Evolutionary conservation across 2,888 invertebrate genomes (phyloP), one percentile per base, ranked within the genome.

Genomic region (Exephanes ischioxanthus): DNA sequence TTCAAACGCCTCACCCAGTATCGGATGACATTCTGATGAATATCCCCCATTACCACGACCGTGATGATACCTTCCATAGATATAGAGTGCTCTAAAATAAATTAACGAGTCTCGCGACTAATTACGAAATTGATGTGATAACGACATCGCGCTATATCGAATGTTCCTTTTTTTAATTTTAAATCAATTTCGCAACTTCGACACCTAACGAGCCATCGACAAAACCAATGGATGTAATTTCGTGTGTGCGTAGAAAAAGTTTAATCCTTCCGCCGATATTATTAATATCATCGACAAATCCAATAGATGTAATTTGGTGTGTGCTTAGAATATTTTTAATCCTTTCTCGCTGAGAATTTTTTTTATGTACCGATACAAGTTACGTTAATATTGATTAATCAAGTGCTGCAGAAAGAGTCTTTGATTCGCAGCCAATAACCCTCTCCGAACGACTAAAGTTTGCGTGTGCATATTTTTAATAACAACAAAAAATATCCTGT

Each of bases 1-100:
- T 26, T 58, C 58, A 63, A 63, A 63, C 30, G 63, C 14, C 16
- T 63, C 9, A 33, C 7, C n/a, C 63, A 63, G 33, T 63, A 63
- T 37, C 33, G 63, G 30, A 22, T 58, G 22, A 58, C 19, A 55
- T 7, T 58, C 26, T 26, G 58, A 58, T 26, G 58, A 58, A 26
- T 58, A 4, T 58, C 22, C 45, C 58, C 58, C 58, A 22, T 58
- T 58, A 58, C 58, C 14, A 22, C 22, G 14, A 14, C 26, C 58
- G 58, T 58, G 22, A 58, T 22, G 37, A 30, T 63, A 33, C 33
- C 11, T 63, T 63, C 30, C 6, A 63, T 33, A 33, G 14, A 37
- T 33, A 63, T 37, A 30, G 6, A 41, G 33, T 37, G 37, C 63
- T 16, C 37, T 14, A 16, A 63, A 63, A 63, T 16, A 33, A 63